Evolutionary conservation across 2,888 invertebrate species (phyloP), one percentile per base, ranked within the genome.

Genomic region (Eilema sororculum): DNA sequence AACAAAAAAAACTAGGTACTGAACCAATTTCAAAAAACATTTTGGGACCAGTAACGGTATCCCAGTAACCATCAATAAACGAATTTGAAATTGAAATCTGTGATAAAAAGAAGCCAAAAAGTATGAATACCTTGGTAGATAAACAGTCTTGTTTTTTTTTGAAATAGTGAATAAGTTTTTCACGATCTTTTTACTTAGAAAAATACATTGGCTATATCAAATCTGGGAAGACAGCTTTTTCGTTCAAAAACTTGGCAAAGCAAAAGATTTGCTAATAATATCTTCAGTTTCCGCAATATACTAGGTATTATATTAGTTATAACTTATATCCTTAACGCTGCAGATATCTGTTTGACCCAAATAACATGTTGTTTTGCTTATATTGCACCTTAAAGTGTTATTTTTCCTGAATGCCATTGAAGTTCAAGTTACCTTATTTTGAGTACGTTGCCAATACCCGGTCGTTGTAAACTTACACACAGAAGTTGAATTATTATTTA

Each of bases 311-410:
- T 37, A 37, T 37, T 37, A 52, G 16, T 1, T 46, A 46, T 46
- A 20, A 52, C n/a, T n/a, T n/a, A 52, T n/a, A 52, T 52, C 52
- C 52, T 52, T 52, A 9, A 52, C 20, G 20, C n/a, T 52, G 20
- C 52, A 52, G 52, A 52, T 52, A 52, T 52, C 9, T 20, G n/a
- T n/a, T n/a, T 52, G n/a, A 52, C n/a, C 52, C 52, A 52, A n/a
- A 52, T 52, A n/a, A 52, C 52, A 52, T n/a, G 52, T 52, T 52
- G 52, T 52, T 52, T 52, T 52, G 52, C 52, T 52, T 52, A 9
- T n/a, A 52, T n/a, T 52, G 52, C 9, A n/a, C 46, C 46, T 46
- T 52, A n/a, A 16, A 20, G 52, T 52, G 2, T 46, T 46, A 52
- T 52, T 52, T 52, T 60, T 60, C 28, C 59, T 28, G 24, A 20